A percentile compares a stretch with the other conserved stretches of the same genome.
phyloP scores from a whole-genome alignment of 2,797 vertebrate species.

The Catharus ustulatus region DNA sequence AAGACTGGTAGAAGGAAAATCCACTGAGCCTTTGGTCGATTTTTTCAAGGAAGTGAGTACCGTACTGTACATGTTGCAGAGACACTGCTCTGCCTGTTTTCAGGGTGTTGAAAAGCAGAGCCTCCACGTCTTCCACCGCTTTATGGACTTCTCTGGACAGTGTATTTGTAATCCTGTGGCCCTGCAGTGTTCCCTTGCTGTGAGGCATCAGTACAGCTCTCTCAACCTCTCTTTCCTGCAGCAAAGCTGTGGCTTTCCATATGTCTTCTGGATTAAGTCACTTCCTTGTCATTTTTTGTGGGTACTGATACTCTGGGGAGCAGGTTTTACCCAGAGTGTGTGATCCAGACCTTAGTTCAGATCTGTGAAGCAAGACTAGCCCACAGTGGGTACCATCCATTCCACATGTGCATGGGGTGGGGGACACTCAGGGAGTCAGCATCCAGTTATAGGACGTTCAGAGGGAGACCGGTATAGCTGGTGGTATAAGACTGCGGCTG shows the following conservation, averaged over 20 bases:
- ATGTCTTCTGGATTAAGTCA: neutral
- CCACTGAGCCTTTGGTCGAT: neutral
- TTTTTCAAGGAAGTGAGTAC: neutral
- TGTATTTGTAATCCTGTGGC: rapidly evolving
- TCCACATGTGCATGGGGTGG: neutral
- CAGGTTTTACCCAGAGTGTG: neutral
- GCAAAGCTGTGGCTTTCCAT: neutral
- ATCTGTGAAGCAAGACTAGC: neutral
- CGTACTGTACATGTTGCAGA: neutral
- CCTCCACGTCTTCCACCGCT: neutral
- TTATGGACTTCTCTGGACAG: neutral
- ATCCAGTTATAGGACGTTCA: neutral
- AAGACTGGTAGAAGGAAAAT: neutral
- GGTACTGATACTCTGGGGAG: neutral
- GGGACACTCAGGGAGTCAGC: neutral
- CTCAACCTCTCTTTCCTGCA: neutral
- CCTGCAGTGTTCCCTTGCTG: neutral
- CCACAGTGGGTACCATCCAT: neutral
- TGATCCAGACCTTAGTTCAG: neutral
- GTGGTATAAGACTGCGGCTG: neutral
- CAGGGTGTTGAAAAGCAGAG: neutral
- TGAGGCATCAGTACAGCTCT: neutral
- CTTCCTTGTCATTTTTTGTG: neutral
- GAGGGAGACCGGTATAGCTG: neutral
- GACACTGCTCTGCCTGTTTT: neutral